Conservation (phyloP, 1,140 invertebrate species). For the Homarus americanus region DNA sequence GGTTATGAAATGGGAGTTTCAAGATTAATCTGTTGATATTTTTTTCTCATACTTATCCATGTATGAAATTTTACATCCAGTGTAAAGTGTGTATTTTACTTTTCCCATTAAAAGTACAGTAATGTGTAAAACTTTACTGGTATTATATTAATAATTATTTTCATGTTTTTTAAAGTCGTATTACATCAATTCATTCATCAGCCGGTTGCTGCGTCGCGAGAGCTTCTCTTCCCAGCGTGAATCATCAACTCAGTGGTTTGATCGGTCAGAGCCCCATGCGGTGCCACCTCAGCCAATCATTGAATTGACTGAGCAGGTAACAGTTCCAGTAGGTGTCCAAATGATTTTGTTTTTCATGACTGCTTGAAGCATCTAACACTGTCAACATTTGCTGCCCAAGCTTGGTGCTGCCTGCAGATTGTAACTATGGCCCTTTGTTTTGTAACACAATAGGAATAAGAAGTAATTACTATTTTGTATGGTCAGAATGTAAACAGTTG, state of each 20-base stretch:
- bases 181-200: slow-evolving; percentile 8
- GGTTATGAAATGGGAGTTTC: no score
- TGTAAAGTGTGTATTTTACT: no score
- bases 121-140: no score
- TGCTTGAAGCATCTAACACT: slow-evolving; percentile 27
- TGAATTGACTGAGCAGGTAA: slow-evolving; percentile 60
- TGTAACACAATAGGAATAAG: neutral
- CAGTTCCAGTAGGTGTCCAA: slow-evolving; percentile 49
- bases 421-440: neutral
- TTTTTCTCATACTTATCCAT: no score
- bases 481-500: no score
- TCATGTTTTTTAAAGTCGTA: no score
- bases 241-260: slow-evolving; percentile 65
- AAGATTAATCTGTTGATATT: no score
- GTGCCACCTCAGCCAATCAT: slow-evolving; percentile 38
- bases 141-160: no score
- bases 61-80: no score
- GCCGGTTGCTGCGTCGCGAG: slow-evolving; percentile 44
- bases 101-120: no score
- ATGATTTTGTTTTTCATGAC: neutral
- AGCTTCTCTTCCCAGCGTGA: slow-evolving; percentile 56
- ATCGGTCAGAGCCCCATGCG: slow-evolving; percentile 5
- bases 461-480: no score
- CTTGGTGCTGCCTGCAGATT: neutral
- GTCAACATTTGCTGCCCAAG: neutral